phyloP scores from a whole-genome alignment of 2,797 vertebrate species.

The Coilia nasus region DNA sequence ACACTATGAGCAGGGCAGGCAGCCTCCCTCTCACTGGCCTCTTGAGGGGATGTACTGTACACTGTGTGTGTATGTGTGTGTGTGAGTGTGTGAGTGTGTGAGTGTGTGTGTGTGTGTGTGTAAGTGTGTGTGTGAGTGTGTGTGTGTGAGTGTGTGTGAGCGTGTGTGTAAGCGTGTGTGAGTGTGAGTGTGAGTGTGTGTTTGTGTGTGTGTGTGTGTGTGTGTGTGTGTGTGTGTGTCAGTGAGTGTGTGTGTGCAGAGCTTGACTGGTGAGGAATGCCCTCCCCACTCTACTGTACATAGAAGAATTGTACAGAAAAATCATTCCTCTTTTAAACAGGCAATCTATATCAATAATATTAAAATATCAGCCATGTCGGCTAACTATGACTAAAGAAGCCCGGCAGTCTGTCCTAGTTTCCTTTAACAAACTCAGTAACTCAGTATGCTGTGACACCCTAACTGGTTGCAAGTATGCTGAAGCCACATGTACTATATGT shows the following conservation, averaged over 20 bases:
- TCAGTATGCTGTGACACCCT: not conserved
- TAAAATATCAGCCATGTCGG: not conserved
- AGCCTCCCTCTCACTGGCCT: not conserved
- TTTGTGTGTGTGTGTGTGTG: not conserved
- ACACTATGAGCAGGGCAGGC: not conserved
- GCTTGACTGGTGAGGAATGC: not conserved
- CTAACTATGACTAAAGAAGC: not conserved
- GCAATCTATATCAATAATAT: not conserved
- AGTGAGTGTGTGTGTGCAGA: constrained; percentile 54
- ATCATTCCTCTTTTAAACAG: not conserved
- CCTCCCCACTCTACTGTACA: not conserved
- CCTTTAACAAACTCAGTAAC: not conserved
- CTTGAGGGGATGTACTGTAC: not conserved
- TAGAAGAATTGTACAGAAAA: not conserved
- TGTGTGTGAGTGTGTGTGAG: no score
- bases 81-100: constrained; percentile 12
- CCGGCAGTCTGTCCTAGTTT: not conserved
- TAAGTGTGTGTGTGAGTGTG: not conserved
- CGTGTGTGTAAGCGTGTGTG: not conserved
- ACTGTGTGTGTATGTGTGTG: not conserved
- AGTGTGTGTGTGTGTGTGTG: not conserved
- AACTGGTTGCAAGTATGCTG: not conserved
- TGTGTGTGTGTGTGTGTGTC: not conserved
- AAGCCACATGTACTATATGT: not conserved
- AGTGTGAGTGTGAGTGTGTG: not conserved